These are phyloP conservation scores for Hermodice carunculata DNA, from an alignment of 2,888 invertebrate species.

Conservation along the genomic window DNA sequence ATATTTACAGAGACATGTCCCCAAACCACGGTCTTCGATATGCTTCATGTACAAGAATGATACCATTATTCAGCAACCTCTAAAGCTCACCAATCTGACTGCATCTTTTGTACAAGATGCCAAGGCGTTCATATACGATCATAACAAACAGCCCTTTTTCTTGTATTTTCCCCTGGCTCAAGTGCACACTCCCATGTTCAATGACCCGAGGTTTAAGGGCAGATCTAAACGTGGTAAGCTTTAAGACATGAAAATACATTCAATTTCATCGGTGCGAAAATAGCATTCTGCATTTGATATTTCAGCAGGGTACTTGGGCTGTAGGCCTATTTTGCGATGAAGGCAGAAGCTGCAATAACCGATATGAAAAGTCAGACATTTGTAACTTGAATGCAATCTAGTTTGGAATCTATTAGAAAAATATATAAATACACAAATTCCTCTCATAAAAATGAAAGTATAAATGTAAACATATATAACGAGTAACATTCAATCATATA, in stretches of 20 bases:
- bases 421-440: too few species aligned
- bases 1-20: constrained; percentile 17
- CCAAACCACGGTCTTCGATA: neutral
- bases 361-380: too few species aligned
- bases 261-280: too few species aligned
- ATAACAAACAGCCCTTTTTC: constrained; percentile 28
- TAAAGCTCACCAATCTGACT: constrained; percentile 18
- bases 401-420: too few species aligned
- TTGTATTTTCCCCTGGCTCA: constrained; percentile 32
- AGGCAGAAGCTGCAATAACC: too few species aligned
- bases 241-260: neutral
- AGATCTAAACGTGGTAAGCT: constrained; percentile 29
- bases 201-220: constrained; percentile 13
- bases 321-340: too few species aligned
- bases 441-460: too few species aligned
- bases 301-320: too few species aligned
- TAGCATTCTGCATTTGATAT: too few species aligned
- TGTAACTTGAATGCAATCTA: too few species aligned
- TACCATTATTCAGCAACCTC: constrained; percentile 31
- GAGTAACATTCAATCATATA: too few species aligned
- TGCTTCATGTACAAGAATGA: constrained; percentile 31
- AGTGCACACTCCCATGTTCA: constrained; percentile 36
- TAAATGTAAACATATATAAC: too few species aligned
- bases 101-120: constrained; percentile 27
- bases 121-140: constrained; percentile 25